A percentile compares a stretch with the other conserved stretches of the same genome.
These are phyloP conservation scores for human (Homo sapiens) DNA, from an alignment of 2,113 vertebrate species.

Conservation along the genomic window GRCh38 chr11:1675001-1675500, in stretches of 20 bases:
- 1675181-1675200: neutral
- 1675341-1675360: neutral
- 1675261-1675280: neutral
- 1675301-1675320: too few species aligned
- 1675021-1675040: accelerated
- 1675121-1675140: too few species aligned
- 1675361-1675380: too few species aligned
- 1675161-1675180: neutral
- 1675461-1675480: too few species aligned
- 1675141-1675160: neutral
- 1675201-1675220: accelerated
- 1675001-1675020: accelerated
- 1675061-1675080: neutral
- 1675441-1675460: neutral
- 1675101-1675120: too few species aligned
- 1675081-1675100: neutral
- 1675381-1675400: accelerated
- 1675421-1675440: accelerated
- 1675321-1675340: too few species aligned
- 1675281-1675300: too few species aligned
- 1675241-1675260: accelerated
- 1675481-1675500: neutral
- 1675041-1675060: neutral
- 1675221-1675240: neutral
- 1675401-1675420: accelerated